Evolutionary conservation across 30 jellyfish, hydroid and myxozoan species (phyloP).

Genomic region (Hydractinia symbiolongicarpus): DNA sequence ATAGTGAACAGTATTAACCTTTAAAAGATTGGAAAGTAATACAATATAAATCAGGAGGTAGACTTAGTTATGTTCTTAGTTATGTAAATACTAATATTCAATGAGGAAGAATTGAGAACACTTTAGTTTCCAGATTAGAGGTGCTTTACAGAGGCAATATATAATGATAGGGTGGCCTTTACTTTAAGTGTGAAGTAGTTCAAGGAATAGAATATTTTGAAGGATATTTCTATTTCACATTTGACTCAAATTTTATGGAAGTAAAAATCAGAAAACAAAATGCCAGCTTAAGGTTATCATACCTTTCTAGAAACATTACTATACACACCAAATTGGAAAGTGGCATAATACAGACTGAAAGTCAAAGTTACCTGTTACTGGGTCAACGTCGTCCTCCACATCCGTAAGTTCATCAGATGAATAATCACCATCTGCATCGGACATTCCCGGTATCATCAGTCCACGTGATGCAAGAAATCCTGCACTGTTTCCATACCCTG

Average conservation of each 20-base stretch:
- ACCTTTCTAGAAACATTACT: not conserved
- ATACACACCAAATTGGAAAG: not conserved
- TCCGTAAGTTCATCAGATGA: conserved; percentile 84
- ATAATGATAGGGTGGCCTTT: too few relatives aligned
- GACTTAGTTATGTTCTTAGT: too few relatives aligned
- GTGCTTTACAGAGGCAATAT: too few relatives aligned
- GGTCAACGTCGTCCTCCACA: conserved; percentile 66
- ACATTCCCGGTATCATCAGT: conserved; percentile 49
- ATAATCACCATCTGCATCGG: conserved; percentile 52
- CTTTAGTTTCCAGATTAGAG: too few relatives aligned
- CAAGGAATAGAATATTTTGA: too few relatives aligned
- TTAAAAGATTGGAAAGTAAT: too few relatives aligned
- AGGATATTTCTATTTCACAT: not conserved
- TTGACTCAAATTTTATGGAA: not conserved
- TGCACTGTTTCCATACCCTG: conserved; percentile 97
- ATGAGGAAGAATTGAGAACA: too few relatives aligned
- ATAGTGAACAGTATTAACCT: too few relatives aligned
- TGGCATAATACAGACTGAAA: not conserved
- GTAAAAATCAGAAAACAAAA: not conserved
- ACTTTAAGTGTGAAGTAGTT: too few relatives aligned
- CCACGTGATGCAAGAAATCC: conserved; percentile 91
- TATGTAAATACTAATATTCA: too few relatives aligned
- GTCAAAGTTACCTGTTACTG: conserved; percentile 54
- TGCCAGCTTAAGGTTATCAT: not conserved
- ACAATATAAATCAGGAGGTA: too few relatives aligned